Percentiles rank a stretch among this genome's conserved stretches.
Conservation (phyloP, 2,797 vertebrate species). For the Hyperoplus immaculatus region DNA sequence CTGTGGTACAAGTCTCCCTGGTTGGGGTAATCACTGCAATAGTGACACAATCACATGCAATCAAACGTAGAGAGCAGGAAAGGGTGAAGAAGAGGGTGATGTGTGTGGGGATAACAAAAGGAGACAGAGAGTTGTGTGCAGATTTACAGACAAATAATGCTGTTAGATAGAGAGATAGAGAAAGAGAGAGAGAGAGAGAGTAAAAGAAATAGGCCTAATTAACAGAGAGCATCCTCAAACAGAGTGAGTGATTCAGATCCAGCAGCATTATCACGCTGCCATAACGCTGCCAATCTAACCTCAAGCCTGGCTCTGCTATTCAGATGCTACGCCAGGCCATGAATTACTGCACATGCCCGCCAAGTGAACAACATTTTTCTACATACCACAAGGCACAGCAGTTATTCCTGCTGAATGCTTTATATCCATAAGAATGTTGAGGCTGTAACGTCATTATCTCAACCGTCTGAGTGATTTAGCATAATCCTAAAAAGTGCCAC, state of each 20-base stretch:
- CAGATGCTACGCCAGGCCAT: slow-evolving; percentile 44
- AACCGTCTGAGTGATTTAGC: neutral
- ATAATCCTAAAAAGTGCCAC: neutral
- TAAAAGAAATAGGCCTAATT: slow-evolving; percentile 69
- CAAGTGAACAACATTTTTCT: slow-evolving; percentile 23
- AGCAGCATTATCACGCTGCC: slow-evolving; percentile 53
- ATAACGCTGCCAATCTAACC: slow-evolving; percentile 49
- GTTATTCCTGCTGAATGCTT: slow-evolving; percentile 12
- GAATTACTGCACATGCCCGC: slow-evolving; percentile 12
- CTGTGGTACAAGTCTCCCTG: neutral
- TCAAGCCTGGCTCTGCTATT: slow-evolving; percentile 34
- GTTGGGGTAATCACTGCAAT: slow-evolving; percentile 24
- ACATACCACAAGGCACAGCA: neutral
- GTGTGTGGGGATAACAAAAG: slow-evolving; percentile 37
- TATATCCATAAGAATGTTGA: slow-evolving; percentile 14
- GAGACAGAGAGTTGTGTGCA: slow-evolving; percentile 61
- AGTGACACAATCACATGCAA: slow-evolving; percentile 2
- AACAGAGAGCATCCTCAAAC: slow-evolving; percentile 60
- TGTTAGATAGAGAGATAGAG: slow-evolving; percentile 24
- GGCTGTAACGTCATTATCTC: slow-evolving; percentile 35
- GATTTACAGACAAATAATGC: slow-evolving; percentile 56
- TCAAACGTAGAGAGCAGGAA: slow-evolving; percentile 15
- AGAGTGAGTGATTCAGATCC: slow-evolving; percentile 58
- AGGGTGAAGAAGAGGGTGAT: slow-evolving; percentile 6
- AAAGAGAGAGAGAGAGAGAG: slow-evolving; percentile 10